These are phyloP conservation scores for Schizopygopsis pylzovi DNA, from an alignment of 2,797 vertebrate genomes.

Conservation along the genomic window DNA sequence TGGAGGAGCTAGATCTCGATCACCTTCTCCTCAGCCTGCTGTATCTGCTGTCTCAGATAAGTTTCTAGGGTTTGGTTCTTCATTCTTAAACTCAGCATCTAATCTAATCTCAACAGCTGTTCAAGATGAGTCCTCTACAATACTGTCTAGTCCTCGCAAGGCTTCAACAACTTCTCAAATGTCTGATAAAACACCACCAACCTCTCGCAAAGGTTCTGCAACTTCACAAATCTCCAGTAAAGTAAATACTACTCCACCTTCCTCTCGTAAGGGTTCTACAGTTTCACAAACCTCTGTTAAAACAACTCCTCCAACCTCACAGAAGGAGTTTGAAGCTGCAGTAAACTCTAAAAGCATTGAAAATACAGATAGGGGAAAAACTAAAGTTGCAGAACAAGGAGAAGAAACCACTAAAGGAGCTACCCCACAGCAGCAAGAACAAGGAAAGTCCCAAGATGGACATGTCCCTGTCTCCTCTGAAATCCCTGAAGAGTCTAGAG, in stretches of 20 bases:
- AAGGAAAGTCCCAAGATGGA: conserved; percentile 53
- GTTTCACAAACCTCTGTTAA: conserved; percentile 63
- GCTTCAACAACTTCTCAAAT: conserved; percentile 68
- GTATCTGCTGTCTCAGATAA: conserved; percentile 82
- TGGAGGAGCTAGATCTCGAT: conserved; percentile 75
- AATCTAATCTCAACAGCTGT: conserved; percentile 83
- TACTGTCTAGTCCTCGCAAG: conserved; percentile 72
- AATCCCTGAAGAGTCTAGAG: conserved; percentile 60
- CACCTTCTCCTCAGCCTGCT: conserved; percentile 76
- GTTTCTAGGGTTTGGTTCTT: conserved; percentile 91
- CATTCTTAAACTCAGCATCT: conserved; percentile 85
- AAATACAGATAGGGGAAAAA: background rate
- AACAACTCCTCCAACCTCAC: conserved; percentile 41
- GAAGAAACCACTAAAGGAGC: conserved; percentile 51
- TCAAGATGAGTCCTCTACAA: conserved; percentile 81
- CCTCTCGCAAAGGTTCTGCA: conserved; percentile 65
- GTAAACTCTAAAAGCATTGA: conserved; percentile 21
- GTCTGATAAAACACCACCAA: conserved; percentile 66
- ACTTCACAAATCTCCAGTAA: conserved; percentile 65
- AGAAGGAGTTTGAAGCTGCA: conserved; percentile 56
- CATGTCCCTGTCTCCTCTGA: conserved; percentile 25
- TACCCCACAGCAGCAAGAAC: conserved; percentile 63
- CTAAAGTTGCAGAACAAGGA: conserved; percentile 55
- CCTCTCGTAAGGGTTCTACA: conserved; percentile 45
- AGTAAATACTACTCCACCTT: conserved; percentile 80